A percentile compares a stretch with the other conserved stretches of the same genome.
Conservation (phyloP, 2,888 invertebrate species). For the Patella ulyssiponensis region DNA sequence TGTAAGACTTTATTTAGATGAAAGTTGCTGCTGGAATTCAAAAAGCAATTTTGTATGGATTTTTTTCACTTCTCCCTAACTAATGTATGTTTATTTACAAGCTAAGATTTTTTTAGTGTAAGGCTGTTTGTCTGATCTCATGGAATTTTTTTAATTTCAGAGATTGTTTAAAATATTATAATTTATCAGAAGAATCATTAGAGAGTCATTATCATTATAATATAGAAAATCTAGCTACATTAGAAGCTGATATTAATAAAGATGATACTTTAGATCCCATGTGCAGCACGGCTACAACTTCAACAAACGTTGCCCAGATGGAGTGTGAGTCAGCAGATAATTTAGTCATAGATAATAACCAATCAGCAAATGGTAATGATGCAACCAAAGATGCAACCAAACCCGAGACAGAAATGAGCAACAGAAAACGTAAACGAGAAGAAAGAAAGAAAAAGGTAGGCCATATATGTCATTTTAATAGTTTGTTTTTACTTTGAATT, state of each 20-base stretch:
- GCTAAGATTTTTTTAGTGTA: too few species aligned
- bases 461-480: neutral
- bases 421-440: neutral
- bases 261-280: neutral
- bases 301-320: neutral
- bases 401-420: neutral
- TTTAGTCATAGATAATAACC: neutral
- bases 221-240: neutral
- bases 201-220: neutral
- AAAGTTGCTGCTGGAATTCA: too few species aligned
- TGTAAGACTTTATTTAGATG: too few species aligned
- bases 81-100: too few species aligned
- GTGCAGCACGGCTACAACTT: neutral
- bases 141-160: neutral
- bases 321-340: neutral
- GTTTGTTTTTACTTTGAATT: too few species aligned
- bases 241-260: neutral
- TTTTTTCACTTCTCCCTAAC: too few species aligned
- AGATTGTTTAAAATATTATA: conserved; percentile 7
- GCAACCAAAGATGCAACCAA: neutral
- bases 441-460: neutral
- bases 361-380: neutral
- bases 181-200: neutral
- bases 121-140: too few species aligned
- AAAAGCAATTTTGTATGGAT: too few species aligned